These are phyloP conservation scores for Phalacrocorax aristotelis DNA, from an alignment of 2,113 vertebrate species.

Conservation along the genomic window DNA sequence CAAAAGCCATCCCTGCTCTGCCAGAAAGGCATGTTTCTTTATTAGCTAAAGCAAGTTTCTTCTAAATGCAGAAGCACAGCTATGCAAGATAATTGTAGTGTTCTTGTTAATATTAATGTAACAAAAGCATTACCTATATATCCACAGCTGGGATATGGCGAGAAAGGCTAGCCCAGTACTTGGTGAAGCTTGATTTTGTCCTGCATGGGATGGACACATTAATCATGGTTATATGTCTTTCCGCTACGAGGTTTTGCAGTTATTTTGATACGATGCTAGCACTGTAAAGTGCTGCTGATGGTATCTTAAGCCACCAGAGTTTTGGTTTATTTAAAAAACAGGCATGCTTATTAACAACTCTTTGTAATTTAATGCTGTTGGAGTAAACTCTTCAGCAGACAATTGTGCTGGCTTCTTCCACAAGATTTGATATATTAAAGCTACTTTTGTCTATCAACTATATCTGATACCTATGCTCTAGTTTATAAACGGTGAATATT, in stretches of 20 bases:
- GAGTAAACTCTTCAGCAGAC: neutral
- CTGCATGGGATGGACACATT: rapidly evolving
- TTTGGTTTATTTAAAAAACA: neutral
- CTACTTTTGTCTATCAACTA: neutral
- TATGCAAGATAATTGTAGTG: neutral
- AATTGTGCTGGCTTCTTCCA: neutral
- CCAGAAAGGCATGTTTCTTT: neutral
- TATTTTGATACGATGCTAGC: neutral
- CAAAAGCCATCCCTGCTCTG: neutral
- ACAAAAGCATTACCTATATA: neutral
- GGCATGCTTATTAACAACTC: neutral
- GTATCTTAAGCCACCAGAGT: neutral
- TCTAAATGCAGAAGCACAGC: neutral
- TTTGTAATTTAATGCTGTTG: no score
- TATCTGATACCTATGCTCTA: rapidly evolving
- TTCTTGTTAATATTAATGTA: neutral
- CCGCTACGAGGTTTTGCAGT: neutral
- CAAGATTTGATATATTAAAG: neutral
- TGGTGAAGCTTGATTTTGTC: neutral
- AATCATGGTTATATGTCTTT: neutral
- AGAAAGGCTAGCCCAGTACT: neutral
- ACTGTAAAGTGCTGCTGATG: neutral
- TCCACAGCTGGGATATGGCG: neutral
- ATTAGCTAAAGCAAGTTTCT: neutral
- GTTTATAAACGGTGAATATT: neutral